Base-by-base conservation (phyloP, 2,113 vertebrate genomes). In the Helogale parvula region DNA sequence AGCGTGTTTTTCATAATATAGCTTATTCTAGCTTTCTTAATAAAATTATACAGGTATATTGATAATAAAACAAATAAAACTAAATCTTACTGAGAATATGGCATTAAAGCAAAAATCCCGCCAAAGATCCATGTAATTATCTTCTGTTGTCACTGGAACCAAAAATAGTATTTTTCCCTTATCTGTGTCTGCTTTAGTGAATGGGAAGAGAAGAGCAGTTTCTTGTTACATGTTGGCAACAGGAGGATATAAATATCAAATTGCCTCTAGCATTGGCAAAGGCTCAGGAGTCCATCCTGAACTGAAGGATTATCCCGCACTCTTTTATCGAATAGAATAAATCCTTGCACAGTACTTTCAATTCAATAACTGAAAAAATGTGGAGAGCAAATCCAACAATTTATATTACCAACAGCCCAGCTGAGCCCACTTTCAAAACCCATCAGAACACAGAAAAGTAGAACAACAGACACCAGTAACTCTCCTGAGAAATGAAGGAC, bases 341-440 rank as follows among this genome's bases (percentile, higher is more conserved):
- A 96, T 96, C 95, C 81, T 96, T 92, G 25, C 80, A 93, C 66
- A 91, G 85, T 69, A 69, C 79, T 96, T 96, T 95, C 83, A 80
- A 52, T 80, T 80, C 92, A 97, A 76, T 95, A 87, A 80, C 33
- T 80, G 27, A 87, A 95, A 97, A 97, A 97, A 82, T 54, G 33
- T 60, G 81, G 83, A 47, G 6, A 93, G 65, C 31, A 93, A 94
- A 95, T 95, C 92, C 83, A 96, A 84, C 63, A 74, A 83, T 89
- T 93, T 93, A 69, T 97, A 71, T 94, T 84, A 84, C 38, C 71
- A 74, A 50, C 19, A 92, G n/a, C 65, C 23, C 86, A 88, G 80
- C 92, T 95, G 80, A 97, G 41, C 11, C 50, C 81, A 69, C 69
- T 97, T 93, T 88, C 57, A 33, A 95, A 91, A 87, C 11, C 16